Percentiles rank a stretch among this genome's conserved stretches.
Evolutionary conservation across 2,113 vertebrate genomes (phyloP).

Genomic region (Aythya baeri): DNA sequence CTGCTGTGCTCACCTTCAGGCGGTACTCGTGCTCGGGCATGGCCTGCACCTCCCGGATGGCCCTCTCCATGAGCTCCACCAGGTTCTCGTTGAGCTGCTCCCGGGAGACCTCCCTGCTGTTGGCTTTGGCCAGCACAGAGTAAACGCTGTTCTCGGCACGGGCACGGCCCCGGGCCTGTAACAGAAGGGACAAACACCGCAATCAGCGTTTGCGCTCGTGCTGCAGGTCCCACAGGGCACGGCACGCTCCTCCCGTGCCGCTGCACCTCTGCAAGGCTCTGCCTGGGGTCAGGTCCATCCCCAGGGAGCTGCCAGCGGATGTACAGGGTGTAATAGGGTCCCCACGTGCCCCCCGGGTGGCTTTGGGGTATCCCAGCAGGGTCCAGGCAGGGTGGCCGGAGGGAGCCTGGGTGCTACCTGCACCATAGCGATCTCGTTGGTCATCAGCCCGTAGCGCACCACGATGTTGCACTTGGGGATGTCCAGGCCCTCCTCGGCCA

Average conservation of each 20-base stretch:
- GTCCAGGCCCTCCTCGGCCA: slow-evolving; percentile 93
- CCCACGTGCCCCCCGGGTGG: rapidly evolving
- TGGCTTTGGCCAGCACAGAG: slow-evolving; percentile 82
- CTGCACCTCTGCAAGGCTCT: rapidly evolving
- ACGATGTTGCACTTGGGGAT: slow-evolving; percentile 90
- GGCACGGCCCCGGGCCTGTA: slow-evolving; percentile 89
- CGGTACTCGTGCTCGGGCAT: slow-evolving; percentile 76
- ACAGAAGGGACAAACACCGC: neutral
- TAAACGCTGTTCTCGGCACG: slow-evolving; percentile 85
- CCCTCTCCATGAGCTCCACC: slow-evolving; percentile 80
- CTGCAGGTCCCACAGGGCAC: neutral
- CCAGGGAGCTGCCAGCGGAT: neutral
- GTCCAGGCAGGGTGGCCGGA: rapidly evolving
- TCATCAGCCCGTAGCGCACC: slow-evolving; percentile 92
- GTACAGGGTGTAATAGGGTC: rapidly evolving
- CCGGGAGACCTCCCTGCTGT: slow-evolving; percentile 79
- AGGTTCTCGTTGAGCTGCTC: slow-evolving; percentile 85
- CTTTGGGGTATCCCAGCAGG: neutral
- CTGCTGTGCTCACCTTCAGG: slow-evolving; percentile 54
- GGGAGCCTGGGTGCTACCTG: slow-evolving; percentile 64
- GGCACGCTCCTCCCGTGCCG: no score
- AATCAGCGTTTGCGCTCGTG: neutral
- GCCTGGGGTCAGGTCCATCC: neutral
- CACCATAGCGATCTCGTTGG: slow-evolving; percentile 93
- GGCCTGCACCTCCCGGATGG: slow-evolving; percentile 79